A percentile compares a stretch with the other conserved stretches of the same genome.
phyloP scores from a whole-genome alignment of 2,888 invertebrate species.

The Terebella lapidaria region DNA sequence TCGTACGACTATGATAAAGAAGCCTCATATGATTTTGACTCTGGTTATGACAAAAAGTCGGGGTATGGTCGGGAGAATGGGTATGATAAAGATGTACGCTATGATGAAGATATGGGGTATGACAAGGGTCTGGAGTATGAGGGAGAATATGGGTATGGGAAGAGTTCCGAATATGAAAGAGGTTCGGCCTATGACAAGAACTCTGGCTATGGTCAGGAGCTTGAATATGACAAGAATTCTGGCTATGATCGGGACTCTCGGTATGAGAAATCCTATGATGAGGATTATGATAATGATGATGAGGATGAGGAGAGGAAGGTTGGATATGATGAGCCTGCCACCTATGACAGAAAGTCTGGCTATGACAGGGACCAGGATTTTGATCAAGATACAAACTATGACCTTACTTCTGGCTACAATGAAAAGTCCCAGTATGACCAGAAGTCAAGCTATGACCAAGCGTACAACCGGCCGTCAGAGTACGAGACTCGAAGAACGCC shows the following conservation, averaged over 20 bases:
- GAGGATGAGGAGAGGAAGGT: no score
- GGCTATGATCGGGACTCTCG: not conserved
- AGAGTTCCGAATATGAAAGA: not conserved
- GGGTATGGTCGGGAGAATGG: not conserved
- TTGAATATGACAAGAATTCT: not conserved
- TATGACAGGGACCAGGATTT: not conserved
- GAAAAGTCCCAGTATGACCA: not conserved
- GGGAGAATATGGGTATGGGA: not conserved
- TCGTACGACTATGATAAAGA: not conserved
- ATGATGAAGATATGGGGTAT: not conserved
- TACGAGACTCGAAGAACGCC: no score
- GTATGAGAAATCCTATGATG: no score
- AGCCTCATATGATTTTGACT: not conserved
- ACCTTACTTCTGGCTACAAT: not conserved
- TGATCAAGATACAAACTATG: not conserved
- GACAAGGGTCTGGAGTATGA: not conserved
- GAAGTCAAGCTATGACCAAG: not conserved
- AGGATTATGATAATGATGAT: no score
- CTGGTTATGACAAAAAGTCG: not conserved
- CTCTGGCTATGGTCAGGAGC: not conserved
- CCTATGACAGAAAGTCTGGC: not conserved
- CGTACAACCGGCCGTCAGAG: no score
- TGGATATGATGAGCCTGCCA: not conserved
- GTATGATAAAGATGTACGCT: not conserved
- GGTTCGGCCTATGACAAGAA: not conserved